Conservation (phyloP, 2,797 vertebrate genomes). For the Diceros bicornis region DNA sequence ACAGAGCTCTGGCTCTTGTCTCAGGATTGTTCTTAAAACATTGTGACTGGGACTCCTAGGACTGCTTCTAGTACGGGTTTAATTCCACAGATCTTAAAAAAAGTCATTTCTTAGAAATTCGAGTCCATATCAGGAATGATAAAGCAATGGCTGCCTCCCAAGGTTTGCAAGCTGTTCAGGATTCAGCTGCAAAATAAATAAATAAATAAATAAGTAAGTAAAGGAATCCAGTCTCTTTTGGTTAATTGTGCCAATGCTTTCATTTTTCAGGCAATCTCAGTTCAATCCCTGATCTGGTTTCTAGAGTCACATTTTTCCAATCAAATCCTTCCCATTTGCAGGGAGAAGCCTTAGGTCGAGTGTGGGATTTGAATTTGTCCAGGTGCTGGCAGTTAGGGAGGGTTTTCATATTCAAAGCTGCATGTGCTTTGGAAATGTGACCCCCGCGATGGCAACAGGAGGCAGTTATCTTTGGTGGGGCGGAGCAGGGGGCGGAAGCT, state of each 20-base stretch:
- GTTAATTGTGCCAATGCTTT: constrained; percentile 70
- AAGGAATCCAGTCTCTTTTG: constrained; percentile 31
- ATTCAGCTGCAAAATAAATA: constrained; percentile 49
- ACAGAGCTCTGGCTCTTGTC: background rate
- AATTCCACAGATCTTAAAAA: constrained; percentile 44
- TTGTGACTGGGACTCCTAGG: background rate
- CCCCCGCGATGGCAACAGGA: constrained; percentile 14
- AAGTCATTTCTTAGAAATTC: constrained; percentile 76
- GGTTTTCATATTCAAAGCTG: constrained; percentile 54
- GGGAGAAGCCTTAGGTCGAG: constrained; percentile 1
- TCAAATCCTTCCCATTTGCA: constrained; percentile 52
- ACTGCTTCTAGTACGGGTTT: constrained; percentile 22
- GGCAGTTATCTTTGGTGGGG: constrained; percentile 42
- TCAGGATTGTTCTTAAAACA: constrained; percentile 46
- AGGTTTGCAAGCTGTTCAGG: constrained; percentile 68
- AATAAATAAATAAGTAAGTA: background rate
- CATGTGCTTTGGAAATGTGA: constrained; percentile 68
- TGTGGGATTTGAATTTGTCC: constrained; percentile 58
- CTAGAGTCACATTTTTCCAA: constrained; percentile 70
- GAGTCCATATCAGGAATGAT: constrained; percentile 75
- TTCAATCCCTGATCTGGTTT: constrained; percentile 75
- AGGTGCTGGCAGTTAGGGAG: constrained; percentile 66
- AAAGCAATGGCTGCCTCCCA: constrained; percentile 73
- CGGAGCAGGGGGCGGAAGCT: background rate
- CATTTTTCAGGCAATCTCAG: constrained; percentile 70